Evolutionary conservation across 2,797 vertebrate species (phyloP).

Genomic region (Dendrocincla tyrannina): DNA sequence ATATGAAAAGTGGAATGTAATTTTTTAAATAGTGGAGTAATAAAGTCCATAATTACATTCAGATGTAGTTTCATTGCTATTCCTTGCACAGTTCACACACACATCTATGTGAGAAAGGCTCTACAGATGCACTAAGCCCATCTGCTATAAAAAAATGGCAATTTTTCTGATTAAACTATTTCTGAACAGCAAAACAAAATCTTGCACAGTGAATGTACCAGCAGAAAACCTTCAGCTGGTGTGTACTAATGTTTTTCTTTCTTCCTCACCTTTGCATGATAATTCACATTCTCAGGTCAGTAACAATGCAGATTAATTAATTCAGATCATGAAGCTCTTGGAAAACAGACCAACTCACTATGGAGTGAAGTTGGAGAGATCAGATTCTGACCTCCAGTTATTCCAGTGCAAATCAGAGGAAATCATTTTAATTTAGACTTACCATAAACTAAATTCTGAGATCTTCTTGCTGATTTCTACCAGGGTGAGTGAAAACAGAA

Average conservation of each 20-base stretch:
- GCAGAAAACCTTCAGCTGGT: neutral
- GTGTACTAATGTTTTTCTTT: neutral
- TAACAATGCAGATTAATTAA: neutral
- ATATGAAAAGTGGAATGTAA: neutral
- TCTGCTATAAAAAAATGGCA: neutral
- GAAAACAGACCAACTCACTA: neutral
- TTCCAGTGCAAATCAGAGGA: neutral
- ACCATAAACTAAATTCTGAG: neutral
- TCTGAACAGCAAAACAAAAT: neutral
- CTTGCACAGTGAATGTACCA: neutral
- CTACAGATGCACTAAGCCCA: fast-evolving
- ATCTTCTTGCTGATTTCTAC: neutral
- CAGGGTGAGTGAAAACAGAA: neutral
- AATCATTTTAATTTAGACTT: neutral
- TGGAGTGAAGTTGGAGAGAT: neutral
- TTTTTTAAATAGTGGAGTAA: neutral
- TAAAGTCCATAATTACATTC: neutral
- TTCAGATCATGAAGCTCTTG: neutral
- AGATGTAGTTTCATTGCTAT: neutral
- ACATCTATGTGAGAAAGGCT: neutral
- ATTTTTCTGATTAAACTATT: neutral
- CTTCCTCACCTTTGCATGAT: neutral
- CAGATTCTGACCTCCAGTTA: neutral
- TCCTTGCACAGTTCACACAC: neutral
- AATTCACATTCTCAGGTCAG: neutral